Base-by-base conservation (phyloP, 2,797 vertebrate genomes). In the Arremon aurantiirostris region DNA sequence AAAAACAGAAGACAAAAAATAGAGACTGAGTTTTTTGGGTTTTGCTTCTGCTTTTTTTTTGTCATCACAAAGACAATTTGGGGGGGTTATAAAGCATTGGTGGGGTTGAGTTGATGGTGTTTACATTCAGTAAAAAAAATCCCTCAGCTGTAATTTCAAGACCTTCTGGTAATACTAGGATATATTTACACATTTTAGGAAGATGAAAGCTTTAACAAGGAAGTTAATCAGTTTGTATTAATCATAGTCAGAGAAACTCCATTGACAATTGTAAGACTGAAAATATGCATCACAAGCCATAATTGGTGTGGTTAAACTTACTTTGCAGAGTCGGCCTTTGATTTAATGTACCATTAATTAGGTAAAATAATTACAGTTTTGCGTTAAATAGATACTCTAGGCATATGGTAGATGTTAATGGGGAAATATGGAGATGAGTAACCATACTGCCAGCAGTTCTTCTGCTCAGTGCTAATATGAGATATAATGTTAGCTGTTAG, bases 271-370 rank as follows among this genome's bases (percentile, higher is more conserved):
- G 37, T 63, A 78, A 69, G 83, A 86, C 70, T 82, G 64, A 82
- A 89, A 96, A 89, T 73, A 69, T 0, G 1, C 81, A 69, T 59
- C 59, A 44, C 14, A 30, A 23, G 32, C 32, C 9, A 3, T 91
- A 87, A 95, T 24, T 86, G 64, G n/a, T 86, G 3, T 35, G 22
- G 56, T 85, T 93, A 63, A 84, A 89, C 78, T 91, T 65, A 53
- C 63, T 84, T 90, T 82, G 11, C 52, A 52, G 66, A 84, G 50
- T 63, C 0, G 3, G 49, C 28, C 56, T 93, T 92, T 92, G 63
- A 82, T 89, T 94, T 86, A 89, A 89, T 63, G 12, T 52, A 77
- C 86, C 75, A 56, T 95, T 96, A 95, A 96, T 92, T 91, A 91
- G 56, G 71, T 85, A 73, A 93, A 96, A 91, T 93, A 87, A 93